Percentiles rank a stretch among this genome's conserved stretches.
phyloP scores from a whole-genome alignment of 2,113 vertebrate species.

The Pycnonotus jocosus region DNA sequence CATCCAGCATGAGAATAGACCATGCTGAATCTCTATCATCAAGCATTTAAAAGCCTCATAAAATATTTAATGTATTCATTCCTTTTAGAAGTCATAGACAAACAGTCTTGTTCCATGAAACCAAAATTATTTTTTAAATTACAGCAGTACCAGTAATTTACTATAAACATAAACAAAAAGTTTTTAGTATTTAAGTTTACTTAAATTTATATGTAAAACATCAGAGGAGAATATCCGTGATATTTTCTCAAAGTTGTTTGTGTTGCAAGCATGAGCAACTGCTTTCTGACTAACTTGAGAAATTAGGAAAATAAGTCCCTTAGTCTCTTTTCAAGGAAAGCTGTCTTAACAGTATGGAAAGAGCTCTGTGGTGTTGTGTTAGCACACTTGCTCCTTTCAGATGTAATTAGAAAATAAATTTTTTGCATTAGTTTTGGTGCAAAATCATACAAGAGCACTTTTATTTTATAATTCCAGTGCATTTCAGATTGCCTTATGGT shows the following conservation, averaged over 20 bases:
- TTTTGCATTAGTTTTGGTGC: neutral
- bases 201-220: neutral
- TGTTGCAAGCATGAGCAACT: neutral
- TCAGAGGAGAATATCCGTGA: neutral
- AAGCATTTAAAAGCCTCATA: neutral
- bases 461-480: neutral
- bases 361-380: neutral
- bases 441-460: neutral
- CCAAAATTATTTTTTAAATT: neutral
- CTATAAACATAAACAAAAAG: neutral
- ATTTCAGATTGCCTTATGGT: neutral
- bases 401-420: neutral
- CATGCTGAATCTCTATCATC: constrained; percentile 1
- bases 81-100: neutral
- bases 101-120: neutral
- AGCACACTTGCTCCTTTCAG: neutral
- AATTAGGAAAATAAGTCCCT: neutral
- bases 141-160: neutral
- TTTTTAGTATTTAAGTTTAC: neutral
- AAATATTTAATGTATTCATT: neutral
- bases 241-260: neutral
- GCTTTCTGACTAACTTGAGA: neutral
- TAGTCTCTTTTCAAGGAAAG: neutral
- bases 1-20: constrained; percentile 1
- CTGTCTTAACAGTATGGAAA: neutral